A percentile compares a stretch with the other conserved stretches of the same genome.
Conservation (phyloP, 2,797 vertebrate species). For the Melanotaenia boesemani region DNA sequence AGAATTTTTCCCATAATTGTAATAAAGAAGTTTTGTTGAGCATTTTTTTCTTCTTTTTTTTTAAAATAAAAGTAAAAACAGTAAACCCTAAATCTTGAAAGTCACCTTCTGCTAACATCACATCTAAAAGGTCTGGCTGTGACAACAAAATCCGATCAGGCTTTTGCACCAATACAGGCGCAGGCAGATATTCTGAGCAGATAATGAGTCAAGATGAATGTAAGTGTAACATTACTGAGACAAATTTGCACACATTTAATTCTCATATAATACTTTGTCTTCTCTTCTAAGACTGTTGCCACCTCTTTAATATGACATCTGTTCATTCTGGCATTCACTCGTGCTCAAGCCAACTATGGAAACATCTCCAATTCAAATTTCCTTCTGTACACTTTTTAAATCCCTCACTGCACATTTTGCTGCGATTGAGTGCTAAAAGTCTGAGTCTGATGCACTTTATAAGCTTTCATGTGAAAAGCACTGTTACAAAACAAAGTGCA, state of each 20-base stretch:
- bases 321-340: not conserved
- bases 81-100: not conserved
- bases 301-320: slow-evolving; percentile 17
- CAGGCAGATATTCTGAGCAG: not conserved
- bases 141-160: slow-evolving; percentile 34
- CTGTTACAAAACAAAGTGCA: slow-evolving; percentile 42
- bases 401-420: slow-evolving; percentile 4
- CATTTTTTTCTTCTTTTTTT: not conserved
- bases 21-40: not conserved
- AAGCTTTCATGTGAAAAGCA: slow-evolving; percentile 26
- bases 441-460: slow-evolving; percentile 11
- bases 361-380: not conserved
- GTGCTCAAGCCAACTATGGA: not conserved
- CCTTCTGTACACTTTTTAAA: slow-evolving; percentile 10
- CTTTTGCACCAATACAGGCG: not conserved
- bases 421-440: slow-evolving; percentile 1
- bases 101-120: not conserved
- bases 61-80: not conserved
- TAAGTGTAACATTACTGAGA: slow-evolving; percentile 1
- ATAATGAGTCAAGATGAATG: not conserved
- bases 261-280: not conserved
- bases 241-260: not conserved
- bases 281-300: not conserved
- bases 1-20: too few relatives aligned
- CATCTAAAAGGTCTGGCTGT: slow-evolving; percentile 1